Evolutionary conservation across 92 coral and sea anemone genomes (phyloP).

Genomic region (Zoanthus sociatus): DNA sequence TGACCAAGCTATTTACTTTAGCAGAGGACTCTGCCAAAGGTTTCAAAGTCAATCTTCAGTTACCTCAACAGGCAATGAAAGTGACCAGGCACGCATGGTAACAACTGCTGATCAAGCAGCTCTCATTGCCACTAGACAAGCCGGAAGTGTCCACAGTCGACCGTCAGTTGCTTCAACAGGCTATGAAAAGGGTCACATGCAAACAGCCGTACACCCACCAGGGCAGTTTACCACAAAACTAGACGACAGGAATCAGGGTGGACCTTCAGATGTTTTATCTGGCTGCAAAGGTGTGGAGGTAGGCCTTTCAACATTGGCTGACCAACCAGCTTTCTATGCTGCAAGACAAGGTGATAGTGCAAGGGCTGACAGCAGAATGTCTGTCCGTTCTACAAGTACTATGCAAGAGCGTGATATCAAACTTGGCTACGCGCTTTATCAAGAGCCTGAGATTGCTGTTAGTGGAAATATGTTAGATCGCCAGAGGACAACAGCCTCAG

Average conservation of each 20-base stretch:
- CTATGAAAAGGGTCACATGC: too few relatives aligned
- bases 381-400: neutral
- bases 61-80: neutral
- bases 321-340: neutral
- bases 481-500: neutral
- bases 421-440: conserved; percentile 1
- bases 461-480: neutral
- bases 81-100: neutral
- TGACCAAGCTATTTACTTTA: too few relatives aligned
- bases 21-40: neutral
- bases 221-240: too few relatives aligned
- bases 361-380: conserved; percentile 12
- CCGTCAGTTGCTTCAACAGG: too few relatives aligned
- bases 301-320: neutral
- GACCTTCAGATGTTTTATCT: conserved; percentile 7
- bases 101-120: conserved; percentile 9
- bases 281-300: neutral
- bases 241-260: neutral
- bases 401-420: neutral
- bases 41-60: neutral
- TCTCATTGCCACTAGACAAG: neutral
- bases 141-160: neutral
- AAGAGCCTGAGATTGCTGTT: conserved; percentile 1
- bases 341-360: neutral
- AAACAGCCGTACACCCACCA: too few relatives aligned